Conservation (phyloP, 2,113 vertebrate genomes). For the Atlantisia rogersi region DNA sequence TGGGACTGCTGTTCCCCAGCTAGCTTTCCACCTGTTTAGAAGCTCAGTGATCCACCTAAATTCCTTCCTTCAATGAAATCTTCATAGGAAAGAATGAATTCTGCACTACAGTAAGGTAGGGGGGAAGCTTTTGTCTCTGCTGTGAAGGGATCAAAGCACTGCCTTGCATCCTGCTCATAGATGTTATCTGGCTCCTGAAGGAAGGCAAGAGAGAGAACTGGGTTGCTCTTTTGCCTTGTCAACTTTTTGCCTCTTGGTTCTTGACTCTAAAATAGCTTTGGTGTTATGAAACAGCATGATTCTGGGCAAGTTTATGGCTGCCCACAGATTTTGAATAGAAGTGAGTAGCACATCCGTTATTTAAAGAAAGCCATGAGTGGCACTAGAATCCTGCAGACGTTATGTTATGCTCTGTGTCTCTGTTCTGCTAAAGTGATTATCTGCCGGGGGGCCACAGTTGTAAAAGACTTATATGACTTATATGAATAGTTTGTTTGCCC, state of each 20-base stretch:
- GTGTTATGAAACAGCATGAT: neutral
- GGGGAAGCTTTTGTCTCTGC: neutral
- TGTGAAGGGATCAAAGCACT: neutral
- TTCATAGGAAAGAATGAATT: neutral
- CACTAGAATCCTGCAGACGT: neutral
- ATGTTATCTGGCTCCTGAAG: neutral
- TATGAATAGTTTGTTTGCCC: neutral
- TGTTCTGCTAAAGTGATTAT: neutral
- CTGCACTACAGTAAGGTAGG: neutral
- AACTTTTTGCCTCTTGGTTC: neutral
- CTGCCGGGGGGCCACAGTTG: neutral
- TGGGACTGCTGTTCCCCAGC: neutral
- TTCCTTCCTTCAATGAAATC: neutral
- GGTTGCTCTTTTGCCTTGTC: neutral
- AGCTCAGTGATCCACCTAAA: neutral
- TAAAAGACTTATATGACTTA: neutral
- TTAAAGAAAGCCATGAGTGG: neutral
- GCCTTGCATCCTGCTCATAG: neutral
- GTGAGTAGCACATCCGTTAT: neutral
- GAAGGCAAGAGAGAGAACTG: neutral
- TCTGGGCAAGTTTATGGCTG: neutral
- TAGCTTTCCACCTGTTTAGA: neutral
- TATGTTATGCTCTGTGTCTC: neutral
- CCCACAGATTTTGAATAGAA: conserved; percentile 17
- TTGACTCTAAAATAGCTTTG: neutral